Evolutionary conservation across 2,888 invertebrate species (phyloP).

Genomic region (Cryptus armator): DNA sequence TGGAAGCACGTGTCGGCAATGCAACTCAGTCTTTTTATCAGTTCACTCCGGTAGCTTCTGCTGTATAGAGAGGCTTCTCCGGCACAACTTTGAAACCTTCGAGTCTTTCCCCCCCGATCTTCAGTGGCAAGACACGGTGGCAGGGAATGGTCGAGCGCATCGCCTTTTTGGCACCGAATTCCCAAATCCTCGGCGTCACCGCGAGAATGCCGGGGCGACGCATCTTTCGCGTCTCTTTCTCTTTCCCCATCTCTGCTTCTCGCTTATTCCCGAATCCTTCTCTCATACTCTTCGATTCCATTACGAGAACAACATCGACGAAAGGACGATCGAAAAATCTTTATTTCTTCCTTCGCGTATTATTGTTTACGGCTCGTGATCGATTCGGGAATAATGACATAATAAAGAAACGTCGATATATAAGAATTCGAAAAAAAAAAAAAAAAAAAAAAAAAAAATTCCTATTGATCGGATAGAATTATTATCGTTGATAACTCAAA

Average conservation of each 20-base stretch:
- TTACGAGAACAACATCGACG: background rate
- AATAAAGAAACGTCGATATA: background rate
- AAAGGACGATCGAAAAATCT: constrained; percentile 11
- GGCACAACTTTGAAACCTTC: constrained; percentile 35
- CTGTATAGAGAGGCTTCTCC: constrained; percentile 10
- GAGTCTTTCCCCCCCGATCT: constrained; percentile 1
- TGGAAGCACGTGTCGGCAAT: constrained; percentile 73
- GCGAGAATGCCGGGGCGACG: constrained; percentile 60
- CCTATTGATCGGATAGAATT: background rate
- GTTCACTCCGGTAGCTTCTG: constrained; percentile 46
- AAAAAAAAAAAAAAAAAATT: background rate
- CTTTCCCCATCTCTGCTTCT: constrained; percentile 26
- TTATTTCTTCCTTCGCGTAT: background rate
- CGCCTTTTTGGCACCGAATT: constrained; percentile 75
- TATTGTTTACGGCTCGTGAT: background rate
- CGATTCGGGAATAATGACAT: constrained; percentile 4
- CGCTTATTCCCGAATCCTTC: constrained; percentile 7
- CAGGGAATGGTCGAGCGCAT: constrained; percentile 63
- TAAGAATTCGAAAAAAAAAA: background rate
- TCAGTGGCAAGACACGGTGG: constrained; percentile 40
- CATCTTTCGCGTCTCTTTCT: constrained; percentile 39
- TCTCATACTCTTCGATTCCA: constrained; percentile 37
- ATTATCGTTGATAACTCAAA: background rate
- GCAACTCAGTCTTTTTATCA: constrained; percentile 70
- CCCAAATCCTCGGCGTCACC: constrained; percentile 73